Evolutionary conservation across 2,113 vertebrate species (phyloP).

Genomic region (Microcebus jonahi): DNA sequence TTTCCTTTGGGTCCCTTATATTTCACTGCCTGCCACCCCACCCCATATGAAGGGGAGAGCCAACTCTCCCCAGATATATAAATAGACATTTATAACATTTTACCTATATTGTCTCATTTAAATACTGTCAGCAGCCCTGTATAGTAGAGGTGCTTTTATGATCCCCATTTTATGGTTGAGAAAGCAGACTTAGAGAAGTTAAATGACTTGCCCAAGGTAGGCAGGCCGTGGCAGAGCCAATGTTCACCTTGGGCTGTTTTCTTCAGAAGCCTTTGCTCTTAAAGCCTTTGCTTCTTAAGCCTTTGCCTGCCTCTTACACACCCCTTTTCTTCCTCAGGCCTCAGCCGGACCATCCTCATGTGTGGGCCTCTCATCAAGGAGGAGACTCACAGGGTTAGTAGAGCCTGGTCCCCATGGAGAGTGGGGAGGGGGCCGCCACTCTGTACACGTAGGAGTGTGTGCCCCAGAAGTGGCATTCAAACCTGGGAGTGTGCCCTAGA

Average conservation of each 20-base stretch:
- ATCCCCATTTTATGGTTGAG: background rate
- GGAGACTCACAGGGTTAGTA: constrained; percentile 90
- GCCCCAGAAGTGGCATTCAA: background rate
- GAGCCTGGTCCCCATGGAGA: background rate
- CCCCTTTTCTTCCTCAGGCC: constrained; percentile 76
- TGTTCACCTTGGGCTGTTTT: rapidly evolving
- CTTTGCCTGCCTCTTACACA: background rate
- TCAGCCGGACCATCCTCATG: constrained; percentile 88
- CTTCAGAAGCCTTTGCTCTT: background rate
- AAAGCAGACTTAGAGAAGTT: background rate
- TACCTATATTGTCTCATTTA: background rate
- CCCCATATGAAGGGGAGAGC: background rate
- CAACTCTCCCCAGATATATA: background rate
- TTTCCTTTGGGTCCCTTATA: background rate
- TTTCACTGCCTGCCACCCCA: background rate
- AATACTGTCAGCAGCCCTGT: background rate
- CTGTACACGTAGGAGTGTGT: background rate
- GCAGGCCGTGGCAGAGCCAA: background rate
- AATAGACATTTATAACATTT: too few relatives aligned
- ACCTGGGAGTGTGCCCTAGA: background rate
- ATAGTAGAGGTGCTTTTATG: background rate
- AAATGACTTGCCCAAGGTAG: background rate
- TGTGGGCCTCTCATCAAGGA: constrained; percentile 92
- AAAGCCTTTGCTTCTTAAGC: too few relatives aligned
- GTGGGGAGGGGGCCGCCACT: background rate